Evolutionary conservation across 2,888 invertebrate species (phyloP).

Genomic region (Xanthia togata): DNA sequence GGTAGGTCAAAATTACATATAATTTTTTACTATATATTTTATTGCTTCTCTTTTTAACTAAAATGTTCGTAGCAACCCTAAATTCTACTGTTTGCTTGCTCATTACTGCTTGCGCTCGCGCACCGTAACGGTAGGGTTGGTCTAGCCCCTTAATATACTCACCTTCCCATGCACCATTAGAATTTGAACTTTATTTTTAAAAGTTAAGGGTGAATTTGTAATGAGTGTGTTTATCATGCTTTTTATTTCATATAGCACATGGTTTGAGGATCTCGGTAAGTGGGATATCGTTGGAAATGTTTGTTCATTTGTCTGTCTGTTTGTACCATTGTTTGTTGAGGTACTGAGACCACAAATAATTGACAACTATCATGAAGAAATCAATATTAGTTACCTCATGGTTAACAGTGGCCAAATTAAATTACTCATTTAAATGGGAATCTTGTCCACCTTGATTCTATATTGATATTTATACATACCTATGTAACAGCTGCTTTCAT

Average conservation of each 20-base stretch:
- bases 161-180: conserved; percentile 7
- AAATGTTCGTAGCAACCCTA: conserved; percentile 38
- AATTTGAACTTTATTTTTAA: not conserved
- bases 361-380: conserved; percentile 5
- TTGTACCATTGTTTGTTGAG: conserved; percentile 32
- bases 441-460: no score
- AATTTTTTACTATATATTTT: not conserved
- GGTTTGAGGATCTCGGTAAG: conserved; percentile 56
- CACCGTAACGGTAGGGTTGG: conserved; percentile 86
- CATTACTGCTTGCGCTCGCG: conserved; percentile 82
- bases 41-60: not conserved
- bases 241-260: conserved; percentile 57
- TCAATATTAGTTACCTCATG: conserved; percentile 16
- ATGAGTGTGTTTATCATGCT: not conserved
- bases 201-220: not conserved
- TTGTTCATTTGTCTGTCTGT: conserved; percentile 52
- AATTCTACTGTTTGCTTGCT: conserved; percentile 79
- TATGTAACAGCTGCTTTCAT: no score
- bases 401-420: no score
- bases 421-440: no score
- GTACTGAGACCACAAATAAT: conserved; percentile 36
- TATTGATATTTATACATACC: no score
- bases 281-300: conserved; percentile 78
- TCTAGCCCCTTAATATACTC: conserved; percentile 73
- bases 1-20: no score